A percentile compares a stretch with the other conserved stretches of the same genome.
These are phyloP conservation scores for Montipora sp. DNA, from an alignment of 64 coral and sea anemone species.

Conservation along the genomic window DNA sequence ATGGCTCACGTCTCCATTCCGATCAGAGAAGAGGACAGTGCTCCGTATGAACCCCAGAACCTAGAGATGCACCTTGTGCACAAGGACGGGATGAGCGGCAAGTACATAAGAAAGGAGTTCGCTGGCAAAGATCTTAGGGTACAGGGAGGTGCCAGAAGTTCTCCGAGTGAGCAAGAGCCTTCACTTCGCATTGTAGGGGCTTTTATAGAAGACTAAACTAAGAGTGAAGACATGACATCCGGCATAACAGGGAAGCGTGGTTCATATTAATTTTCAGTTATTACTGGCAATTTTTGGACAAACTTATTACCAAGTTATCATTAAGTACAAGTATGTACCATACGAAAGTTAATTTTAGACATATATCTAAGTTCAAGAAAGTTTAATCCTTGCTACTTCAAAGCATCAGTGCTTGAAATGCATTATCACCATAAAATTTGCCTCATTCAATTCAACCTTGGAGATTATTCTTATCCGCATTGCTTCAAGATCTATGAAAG, in stretches of 20 bases:
- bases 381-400: conserved; percentile 15
- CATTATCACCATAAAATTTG: conserved; percentile 4
- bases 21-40: conserved; percentile 1
- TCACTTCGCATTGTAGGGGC: conserved; percentile 36
- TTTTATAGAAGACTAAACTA: background rate
- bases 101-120: background rate
- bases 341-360: background rate
- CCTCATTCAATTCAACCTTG: background rate
- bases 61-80: conserved; percentile 38
- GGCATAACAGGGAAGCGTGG: conserved; percentile 10
- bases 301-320: conserved; percentile 1
- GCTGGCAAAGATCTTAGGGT: conserved; percentile 16
- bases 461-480: background rate
- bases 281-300: conserved; percentile 9
- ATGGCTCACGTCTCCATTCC: conserved; percentile 42
- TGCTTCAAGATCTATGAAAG: background rate
- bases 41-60: conserved; percentile 25
- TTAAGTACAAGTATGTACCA: conserved; percentile 2
- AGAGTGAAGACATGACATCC: conserved; percentile 22
- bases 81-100: conserved; percentile 32
- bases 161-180: conserved; percentile 8
- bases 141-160: conserved; percentile 1
- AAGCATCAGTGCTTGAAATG: conserved; percentile 6
- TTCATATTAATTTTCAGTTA: background rate
- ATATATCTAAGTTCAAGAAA: background rate